These are phyloP conservation scores for Cyanoderma ruficeps DNA, from an alignment of 2,113 vertebrate genomes.

Conservation along the genomic window DNA sequence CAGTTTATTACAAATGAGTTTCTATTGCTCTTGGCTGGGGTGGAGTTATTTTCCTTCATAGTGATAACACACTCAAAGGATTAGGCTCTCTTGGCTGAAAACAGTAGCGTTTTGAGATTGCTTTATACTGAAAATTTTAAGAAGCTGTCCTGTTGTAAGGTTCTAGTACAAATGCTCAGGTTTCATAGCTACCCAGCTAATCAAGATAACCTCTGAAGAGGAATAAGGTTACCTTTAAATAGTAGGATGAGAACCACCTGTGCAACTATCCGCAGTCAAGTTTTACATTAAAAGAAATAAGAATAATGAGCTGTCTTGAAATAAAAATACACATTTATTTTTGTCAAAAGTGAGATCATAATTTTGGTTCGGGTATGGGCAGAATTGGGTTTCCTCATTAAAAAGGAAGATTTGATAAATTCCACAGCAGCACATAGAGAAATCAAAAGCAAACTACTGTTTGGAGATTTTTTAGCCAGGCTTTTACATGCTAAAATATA, in stretches of 20 bases:
- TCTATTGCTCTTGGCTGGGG: background rate
- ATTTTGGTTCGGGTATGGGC: background rate
- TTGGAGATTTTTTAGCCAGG: background rate
- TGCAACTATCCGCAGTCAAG: background rate
- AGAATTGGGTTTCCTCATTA: background rate
- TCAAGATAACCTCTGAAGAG: background rate
- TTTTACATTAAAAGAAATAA: background rate
- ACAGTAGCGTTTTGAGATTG: background rate
- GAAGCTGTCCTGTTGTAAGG: background rate
- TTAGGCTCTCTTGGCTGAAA: background rate
- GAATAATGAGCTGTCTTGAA: background rate
- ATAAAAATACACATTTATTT: background rate
- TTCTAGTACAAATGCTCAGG: background rate
- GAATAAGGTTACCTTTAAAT: background rate
- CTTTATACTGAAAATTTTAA: background rate
- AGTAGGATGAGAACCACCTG: background rate
- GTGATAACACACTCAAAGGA: background rate
- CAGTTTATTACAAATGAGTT: background rate
- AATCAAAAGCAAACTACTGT: background rate
- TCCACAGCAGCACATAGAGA: background rate
- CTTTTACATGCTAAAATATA: background rate
- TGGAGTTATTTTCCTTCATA: background rate
- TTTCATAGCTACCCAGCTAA: background rate
- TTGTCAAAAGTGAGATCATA: background rate
- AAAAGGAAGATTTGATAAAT: background rate